Conservation (phyloP, 2,113 vertebrate genomes). For the Ondatra zibethicus region DNA sequence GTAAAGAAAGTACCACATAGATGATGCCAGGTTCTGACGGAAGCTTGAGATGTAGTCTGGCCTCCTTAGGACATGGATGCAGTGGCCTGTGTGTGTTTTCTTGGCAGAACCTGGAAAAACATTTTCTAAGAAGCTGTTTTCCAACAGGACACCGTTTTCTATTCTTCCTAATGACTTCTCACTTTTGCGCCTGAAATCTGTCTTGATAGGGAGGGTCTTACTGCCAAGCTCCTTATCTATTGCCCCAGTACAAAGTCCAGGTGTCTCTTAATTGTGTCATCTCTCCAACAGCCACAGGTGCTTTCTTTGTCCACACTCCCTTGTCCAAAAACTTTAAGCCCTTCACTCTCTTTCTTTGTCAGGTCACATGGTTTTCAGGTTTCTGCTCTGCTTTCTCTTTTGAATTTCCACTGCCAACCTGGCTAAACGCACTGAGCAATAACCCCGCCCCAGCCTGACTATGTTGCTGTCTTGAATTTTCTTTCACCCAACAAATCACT, state of each 20-base stretch:
- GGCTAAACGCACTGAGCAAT: neutral
- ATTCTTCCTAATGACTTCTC: neutral
- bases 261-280: neutral
- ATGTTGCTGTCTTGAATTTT: neutral
- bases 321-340: neutral
- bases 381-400: neutral
- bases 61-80: neutral
- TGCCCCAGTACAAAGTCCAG: neutral
- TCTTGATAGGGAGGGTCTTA: no score
- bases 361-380: neutral
- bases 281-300: no score
- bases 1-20: no score
- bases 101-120: neutral
- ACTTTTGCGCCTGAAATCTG: neutral
- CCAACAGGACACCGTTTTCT: neutral
- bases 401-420: no score
- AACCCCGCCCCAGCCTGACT: neutral
- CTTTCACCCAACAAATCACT: neutral
- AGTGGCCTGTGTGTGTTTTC: neutral
- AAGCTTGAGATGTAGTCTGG: neutral
- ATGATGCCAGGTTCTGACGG: neutral
- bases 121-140: neutral
- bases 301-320: neutral
- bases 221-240: no score
- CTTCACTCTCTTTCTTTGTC: neutral